Evolutionary conservation across 1,140 invertebrate species (phyloP), one percentile per base, ranked within the genome.

Genomic region (Papilio polytes): DNA sequence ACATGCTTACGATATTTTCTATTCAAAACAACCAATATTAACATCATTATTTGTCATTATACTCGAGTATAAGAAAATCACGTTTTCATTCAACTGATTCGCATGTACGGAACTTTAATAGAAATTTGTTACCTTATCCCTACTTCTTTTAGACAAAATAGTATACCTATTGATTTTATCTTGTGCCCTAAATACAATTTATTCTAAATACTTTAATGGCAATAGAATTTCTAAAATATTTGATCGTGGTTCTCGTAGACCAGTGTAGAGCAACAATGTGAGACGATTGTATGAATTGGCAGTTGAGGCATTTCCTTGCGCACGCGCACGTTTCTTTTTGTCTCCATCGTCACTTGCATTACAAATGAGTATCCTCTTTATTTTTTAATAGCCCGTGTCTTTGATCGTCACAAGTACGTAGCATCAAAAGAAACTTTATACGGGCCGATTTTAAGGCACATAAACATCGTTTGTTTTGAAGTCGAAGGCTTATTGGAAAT

Each of bases 291-390:
- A 31, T 7, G 22, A 31, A 6, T 26, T 26, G 22, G 26, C 4
- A 31, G 12, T 22, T 13, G 26, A n/a, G 53, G 53, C 26, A 77
- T 77, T 59, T 78, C 53, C 53, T 59, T 31, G 53, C 74, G 51
- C 26, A 59, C 76, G 76, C 76, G 74, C 44, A 12, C 51, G 7
- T 51, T 59, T 76, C 74, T 76, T 74, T 77, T 77, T 44, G 74
- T 59, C 74, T 76, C 76, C 76, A 41, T n/a, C 51, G 31, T 15
- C 76, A 78, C 76, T 78, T 78, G 76, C 76, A 78, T 78, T 59
- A 78, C 76, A 53, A 76, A 76, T 76, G 53, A 78, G 51, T 13
- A n/a, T 56, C 74, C 41, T 46, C 44, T 76, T 53, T 44, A 26
- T 22, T 76, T 76, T 76, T 76, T 76, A 51, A 76, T 76, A 51